Conservation (phyloP, 1,140 invertebrate species). For the Gryon sp. region DNA sequence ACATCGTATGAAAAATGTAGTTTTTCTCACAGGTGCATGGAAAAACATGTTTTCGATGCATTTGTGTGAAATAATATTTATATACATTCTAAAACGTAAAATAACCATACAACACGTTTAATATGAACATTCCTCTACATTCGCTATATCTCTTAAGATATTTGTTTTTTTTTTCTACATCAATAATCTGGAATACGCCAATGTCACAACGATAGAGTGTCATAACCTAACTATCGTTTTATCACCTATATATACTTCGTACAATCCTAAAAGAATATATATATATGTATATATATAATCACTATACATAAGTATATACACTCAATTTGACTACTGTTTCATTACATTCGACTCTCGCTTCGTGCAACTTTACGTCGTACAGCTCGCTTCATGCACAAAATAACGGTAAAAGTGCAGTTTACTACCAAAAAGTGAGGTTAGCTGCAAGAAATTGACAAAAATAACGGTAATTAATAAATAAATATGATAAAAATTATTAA, state of each 20-base stretch:
- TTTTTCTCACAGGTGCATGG: background rate
- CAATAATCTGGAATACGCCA: background rate
- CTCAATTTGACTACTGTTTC: slow-evolving; percentile 19
- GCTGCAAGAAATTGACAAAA: too few relatives aligned
- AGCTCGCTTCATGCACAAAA: too few relatives aligned
- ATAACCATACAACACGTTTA: slow-evolving; percentile 15
- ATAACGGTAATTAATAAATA: too few relatives aligned
- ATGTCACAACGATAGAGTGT: background rate
- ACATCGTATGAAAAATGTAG: background rate
- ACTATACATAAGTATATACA: slow-evolving; percentile 54
- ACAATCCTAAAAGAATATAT: slow-evolving; percentile 71
- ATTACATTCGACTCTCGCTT: too few relatives aligned
- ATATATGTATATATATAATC: too few relatives aligned
- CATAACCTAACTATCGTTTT: too few relatives aligned
- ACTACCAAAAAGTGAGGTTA: too few relatives aligned
- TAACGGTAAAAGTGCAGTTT: too few relatives aligned
- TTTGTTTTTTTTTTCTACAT: background rate
- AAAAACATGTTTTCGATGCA: slow-evolving; percentile 8
- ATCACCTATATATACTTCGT: slow-evolving; percentile 57
- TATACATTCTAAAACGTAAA: slow-evolving; percentile 1
- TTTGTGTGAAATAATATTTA: background rate
- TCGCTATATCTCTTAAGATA: background rate
- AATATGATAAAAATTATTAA: too few relatives aligned
- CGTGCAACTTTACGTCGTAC: too few relatives aligned
- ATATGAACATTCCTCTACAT: slow-evolving; percentile 52